Evolutionary conservation across 23 tunicate species (phyloP).

Genomic region (Botrylloides violaceus): DNA sequence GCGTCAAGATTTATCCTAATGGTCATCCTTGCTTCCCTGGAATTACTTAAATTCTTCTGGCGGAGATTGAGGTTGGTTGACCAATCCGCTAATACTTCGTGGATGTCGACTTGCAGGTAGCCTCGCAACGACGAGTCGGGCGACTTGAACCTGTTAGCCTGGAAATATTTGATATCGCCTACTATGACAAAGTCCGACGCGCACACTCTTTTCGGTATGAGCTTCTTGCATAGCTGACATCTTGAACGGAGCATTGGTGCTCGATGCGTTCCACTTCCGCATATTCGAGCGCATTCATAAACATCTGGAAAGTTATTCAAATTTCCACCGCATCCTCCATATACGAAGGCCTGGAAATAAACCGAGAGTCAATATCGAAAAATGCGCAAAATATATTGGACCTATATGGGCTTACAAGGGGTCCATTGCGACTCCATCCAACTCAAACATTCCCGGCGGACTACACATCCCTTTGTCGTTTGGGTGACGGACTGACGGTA

Average conservation of each 20-base stretch:
- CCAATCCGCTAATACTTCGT: neutral
- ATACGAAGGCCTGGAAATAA: neutral
- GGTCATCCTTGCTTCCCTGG: neutral
- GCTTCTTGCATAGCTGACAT: neutral
- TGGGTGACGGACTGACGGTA: too few relatives aligned
- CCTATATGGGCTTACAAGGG: too few relatives aligned
- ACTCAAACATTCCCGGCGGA: too few relatives aligned
- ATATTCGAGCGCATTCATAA: neutral
- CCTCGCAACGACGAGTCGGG: neutral
- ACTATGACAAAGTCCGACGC: neutral
- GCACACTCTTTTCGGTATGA: neutral
- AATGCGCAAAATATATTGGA: too few relatives aligned
- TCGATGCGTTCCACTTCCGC: neutral
- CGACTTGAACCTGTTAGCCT: neutral
- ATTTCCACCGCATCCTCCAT: neutral
- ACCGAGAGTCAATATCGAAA: too few relatives aligned
- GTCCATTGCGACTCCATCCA: too few relatives aligned
- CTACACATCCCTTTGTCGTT: too few relatives aligned
- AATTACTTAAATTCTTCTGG: neutral
- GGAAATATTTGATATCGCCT: neutral
- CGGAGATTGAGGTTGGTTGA: neutral
- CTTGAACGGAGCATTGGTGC: neutral
- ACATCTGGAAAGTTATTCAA: neutral
- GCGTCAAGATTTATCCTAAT: neutral
- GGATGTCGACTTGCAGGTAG: neutral